A percentile compares a stretch with the other conserved stretches of the same genome.
These are phyloP conservation scores for Anarhynchus alexandrinus DNA, from an alignment of 2,113 vertebrate species.

Conservation along the genomic window DNA sequence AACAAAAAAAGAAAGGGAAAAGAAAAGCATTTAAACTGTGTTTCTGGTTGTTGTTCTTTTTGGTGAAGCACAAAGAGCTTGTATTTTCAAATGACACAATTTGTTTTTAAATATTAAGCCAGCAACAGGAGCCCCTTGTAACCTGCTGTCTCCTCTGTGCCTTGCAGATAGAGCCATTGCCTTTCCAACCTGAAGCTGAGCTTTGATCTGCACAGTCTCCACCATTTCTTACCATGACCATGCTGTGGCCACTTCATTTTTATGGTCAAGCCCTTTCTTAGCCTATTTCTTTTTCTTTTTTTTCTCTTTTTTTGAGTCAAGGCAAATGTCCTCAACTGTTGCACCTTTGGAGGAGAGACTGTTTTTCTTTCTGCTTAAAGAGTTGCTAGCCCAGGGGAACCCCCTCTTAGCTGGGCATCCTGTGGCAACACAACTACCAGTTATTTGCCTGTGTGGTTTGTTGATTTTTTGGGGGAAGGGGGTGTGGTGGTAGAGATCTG, in stretches of 20 bases:
- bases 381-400: not conserved
- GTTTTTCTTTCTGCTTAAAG: not conserved
- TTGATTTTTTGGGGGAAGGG: not conserved
- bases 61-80: not conserved
- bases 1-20: not conserved
- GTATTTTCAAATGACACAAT: not conserved
- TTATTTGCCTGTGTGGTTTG: not conserved
- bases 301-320: not conserved
- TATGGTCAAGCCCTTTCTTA: not conserved
- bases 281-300: not conserved
- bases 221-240: rapidly evolving
- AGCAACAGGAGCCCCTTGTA: not conserved
- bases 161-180: not conserved
- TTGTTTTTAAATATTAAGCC: not conserved
- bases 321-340: not conserved
- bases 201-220: not conserved
- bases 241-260: not conserved
- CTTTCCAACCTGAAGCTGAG: not conserved
- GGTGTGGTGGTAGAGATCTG: not conserved
- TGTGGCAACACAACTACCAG: not conserved
- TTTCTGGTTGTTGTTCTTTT: not conserved
- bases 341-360: not conserved
- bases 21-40: not conserved
- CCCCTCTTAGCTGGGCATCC: not conserved
- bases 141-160: not conserved